Conservation (phyloP, 1,140 invertebrate species). For the Zophobas morio region DNA sequence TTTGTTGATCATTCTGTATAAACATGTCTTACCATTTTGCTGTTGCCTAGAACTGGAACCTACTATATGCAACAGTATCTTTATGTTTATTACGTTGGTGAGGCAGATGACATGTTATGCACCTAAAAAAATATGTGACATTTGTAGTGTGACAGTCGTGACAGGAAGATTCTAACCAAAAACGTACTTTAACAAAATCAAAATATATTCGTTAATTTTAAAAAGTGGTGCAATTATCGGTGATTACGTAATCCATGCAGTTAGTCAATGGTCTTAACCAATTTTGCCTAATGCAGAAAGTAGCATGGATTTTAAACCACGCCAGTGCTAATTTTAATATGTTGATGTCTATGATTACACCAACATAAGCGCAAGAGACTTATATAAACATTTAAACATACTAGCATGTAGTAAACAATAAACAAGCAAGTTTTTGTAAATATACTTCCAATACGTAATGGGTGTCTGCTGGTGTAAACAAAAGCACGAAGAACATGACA, state of each 20-base stretch:
- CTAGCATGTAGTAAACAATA: constrained; percentile 47
- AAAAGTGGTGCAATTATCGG: constrained; percentile 23
- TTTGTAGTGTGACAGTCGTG: constrained; percentile 18
- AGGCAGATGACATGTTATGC: not conserved
- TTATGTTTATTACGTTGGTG: not conserved
- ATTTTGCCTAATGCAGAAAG: constrained; percentile 51
- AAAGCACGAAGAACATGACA: constrained; percentile 68
- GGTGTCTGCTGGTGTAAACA: constrained; percentile 77
- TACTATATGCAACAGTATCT: not conserved
- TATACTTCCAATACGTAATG: constrained; percentile 67
- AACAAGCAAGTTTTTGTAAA: constrained; percentile 42
- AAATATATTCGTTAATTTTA: constrained; percentile 5
- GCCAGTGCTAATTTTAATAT: constrained; percentile 54
- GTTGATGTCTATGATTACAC: constrained; percentile 58
- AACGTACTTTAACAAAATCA: constrained; percentile 14
- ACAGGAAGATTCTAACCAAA: constrained; percentile 32
- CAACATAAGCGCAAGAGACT: constrained; percentile 55
- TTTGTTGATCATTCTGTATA: too few relatives aligned
- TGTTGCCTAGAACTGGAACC: too few relatives aligned
- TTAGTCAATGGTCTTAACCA: constrained; percentile 38
- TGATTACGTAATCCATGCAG: constrained; percentile 40
- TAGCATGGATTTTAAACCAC: constrained; percentile 27
- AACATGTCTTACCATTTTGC: not conserved
- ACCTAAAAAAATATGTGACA: constrained; percentile 2
- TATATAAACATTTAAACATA: constrained; percentile 38